Conservation (phyloP, 2,113 vertebrate genomes). For the Nipponia nippon region DNA sequence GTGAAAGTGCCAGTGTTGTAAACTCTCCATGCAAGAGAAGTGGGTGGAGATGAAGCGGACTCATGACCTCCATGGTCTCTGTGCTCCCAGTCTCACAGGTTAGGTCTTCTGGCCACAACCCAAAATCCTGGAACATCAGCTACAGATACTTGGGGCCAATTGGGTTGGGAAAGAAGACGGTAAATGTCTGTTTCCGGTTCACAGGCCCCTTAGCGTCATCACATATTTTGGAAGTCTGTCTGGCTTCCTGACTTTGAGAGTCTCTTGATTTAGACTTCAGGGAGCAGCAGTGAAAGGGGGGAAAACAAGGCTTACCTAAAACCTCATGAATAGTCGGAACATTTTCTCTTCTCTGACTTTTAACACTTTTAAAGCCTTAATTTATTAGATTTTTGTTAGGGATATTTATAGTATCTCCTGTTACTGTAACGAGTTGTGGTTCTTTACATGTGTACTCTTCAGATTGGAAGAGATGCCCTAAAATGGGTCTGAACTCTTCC, state of each 20-base stretch:
- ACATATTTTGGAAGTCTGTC: slow-evolving; percentile 78
- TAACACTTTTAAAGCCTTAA: background rate
- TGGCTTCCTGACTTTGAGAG: slow-evolving; percentile 79
- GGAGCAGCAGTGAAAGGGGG: slow-evolving; percentile 34
- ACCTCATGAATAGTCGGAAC: background rate
- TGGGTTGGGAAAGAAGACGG: slow-evolving; percentile 65
- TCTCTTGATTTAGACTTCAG: slow-evolving; percentile 70
- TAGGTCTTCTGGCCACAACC: slow-evolving; percentile 47
- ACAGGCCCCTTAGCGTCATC: slow-evolving; percentile 68
- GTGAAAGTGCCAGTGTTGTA: slow-evolving; percentile 65
- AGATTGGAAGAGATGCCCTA: background rate
- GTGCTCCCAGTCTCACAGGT: slow-evolving; percentile 36
- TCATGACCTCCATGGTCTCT: slow-evolving; percentile 44
- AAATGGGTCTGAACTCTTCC: background rate
- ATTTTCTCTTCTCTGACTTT: background rate
- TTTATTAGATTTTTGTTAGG: background rate
- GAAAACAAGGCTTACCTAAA: slow-evolving; percentile 50
- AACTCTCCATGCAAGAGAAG: slow-evolving; percentile 58
- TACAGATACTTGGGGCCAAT: slow-evolving; percentile 52
- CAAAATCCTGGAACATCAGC: slow-evolving; percentile 38
- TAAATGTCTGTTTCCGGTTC: slow-evolving; percentile 77
- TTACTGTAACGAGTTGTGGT: background rate
- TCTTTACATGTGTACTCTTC: background rate
- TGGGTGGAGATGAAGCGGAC: background rate
- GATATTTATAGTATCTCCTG: background rate